Base-by-base conservation (phyloP, 2,888 invertebrate species). In the Glyphotaelius pellucidus region DNA sequence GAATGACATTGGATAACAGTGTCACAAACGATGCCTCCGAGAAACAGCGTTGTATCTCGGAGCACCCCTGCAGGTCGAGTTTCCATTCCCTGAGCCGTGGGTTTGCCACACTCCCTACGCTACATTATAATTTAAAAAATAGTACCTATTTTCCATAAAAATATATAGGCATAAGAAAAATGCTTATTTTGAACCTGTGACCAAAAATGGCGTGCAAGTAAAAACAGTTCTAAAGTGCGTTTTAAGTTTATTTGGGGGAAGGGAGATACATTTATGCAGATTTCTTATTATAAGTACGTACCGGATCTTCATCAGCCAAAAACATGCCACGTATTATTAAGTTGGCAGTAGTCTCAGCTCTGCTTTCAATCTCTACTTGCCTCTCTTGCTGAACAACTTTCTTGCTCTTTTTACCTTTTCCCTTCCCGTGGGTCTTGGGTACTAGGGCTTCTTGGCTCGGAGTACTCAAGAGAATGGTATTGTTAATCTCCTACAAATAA, bases 251-350 rank as follows among this genome's bases (percentile, higher is more conserved):
- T 25, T 67, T 67, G 67, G 25, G n/a, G 67, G 9, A 67, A 67
- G 67, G 25, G 25, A 67, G 67, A 67, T 25, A 67, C 9, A 67
- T 67, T 25, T 67, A 9, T 67, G 67, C 52, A 67, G 19, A 67
- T 67, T 19, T 67, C 7, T 67, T 67, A 25, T 32, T 32, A 31
- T 81, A 32, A 81, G 81, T 83, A 83, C 83, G 19, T 25, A 83
- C 38, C 86, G 52, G 91, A 79, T 52, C 80, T 35, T 35, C 81
- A 85, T 91, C 91, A 30, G 91, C 91, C 79, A 91, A 67, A 31
- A 91, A 91, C 91, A 91, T 91, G 38, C 83, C 47, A 14, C 91
- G 81, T 79, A 91, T 90, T 30, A 91, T 67, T 19, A 80, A 35
- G 67, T 91, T 90, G 79, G 90, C 30, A n/a, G 25, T 67, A n/a